Evolutionary conservation across 1,140 invertebrate species (phyloP), one percentile per base, ranked within the genome.

Genomic region (Micrasema minimum): DNA sequence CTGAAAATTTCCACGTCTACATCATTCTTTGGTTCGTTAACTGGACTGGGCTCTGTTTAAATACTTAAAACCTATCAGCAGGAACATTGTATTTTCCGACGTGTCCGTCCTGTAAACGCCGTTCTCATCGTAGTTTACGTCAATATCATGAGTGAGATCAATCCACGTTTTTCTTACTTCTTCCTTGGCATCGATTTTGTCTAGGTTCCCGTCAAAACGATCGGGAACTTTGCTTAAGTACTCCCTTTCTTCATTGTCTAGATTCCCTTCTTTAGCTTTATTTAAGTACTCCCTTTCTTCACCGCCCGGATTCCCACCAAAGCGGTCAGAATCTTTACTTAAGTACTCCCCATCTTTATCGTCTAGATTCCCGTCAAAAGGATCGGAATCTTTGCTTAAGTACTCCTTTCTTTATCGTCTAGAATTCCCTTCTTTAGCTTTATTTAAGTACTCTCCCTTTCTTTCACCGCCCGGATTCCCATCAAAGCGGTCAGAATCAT

Each of bases 71-170:
- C 22, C 48, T 53, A 31, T 55, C 35, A 16, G 2, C 14, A 14
- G 66, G 38, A 48, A 46, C 66, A 18, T 35, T 35, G 26, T n/a
- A n/a, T 50, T 6, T 18, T 53, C 51, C 6, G 35, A 18, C 18
- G n/a, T 22, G 10, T 69, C 14, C 14, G 38, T 22, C 10, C 51
- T 53, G 12, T 46, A 53, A 10, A 46, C 38, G 12, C 51, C 51
- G 7, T 35, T 31, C n/a, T 69, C 66, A 48, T 69, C 66, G 59
- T 80, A 80, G 74, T 85, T 85, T 1, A 85, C 78, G 57, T 82
- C 81, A 4, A 75, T 83, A 66, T 85, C 83, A 55, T 80, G 80
- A 0, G 81, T 78, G 0, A 85, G 72, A 72, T 83, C 82, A 4
- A 62, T 43, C 78, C 78, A 81, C 3, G 22, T 46, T 9, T 48